Conservation (phyloP, 2,797 vertebrate species). For the Rhabdophis nuchalis region DNA sequence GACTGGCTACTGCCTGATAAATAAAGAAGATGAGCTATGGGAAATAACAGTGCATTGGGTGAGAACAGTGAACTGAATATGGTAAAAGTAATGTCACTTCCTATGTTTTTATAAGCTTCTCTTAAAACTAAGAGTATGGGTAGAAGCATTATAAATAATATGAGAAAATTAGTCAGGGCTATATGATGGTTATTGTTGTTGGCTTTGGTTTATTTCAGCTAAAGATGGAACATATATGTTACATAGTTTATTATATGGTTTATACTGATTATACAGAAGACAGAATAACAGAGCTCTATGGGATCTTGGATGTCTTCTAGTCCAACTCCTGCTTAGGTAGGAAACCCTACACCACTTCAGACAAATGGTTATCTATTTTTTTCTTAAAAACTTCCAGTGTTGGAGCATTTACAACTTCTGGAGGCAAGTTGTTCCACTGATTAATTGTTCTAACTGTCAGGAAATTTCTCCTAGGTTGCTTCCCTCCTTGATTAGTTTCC, state of each 20-base stretch:
- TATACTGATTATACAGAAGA: neutral
- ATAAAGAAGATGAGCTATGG: neutral
- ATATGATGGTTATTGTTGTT: neutral
- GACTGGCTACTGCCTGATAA: neutral
- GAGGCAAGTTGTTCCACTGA: no score
- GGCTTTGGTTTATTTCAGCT: neutral
- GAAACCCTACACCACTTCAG: no score
- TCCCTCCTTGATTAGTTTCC: no score
- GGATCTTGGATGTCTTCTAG: no score
- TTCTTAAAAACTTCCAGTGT: no score
- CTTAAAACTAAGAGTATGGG: conserved; percentile 4
- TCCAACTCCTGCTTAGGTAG: no score
- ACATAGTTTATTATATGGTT: neutral
- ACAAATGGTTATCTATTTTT: no score
- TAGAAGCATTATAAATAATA: conserved; percentile 14
- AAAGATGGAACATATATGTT: neutral
- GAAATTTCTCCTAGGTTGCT: no score
- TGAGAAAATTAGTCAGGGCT: neutral
- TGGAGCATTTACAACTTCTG: no score
- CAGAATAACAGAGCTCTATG: no score
- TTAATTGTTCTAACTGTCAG: no score
- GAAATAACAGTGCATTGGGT: neutral
- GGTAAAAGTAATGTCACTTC: conserved; percentile 9
- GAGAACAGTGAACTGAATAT: neutral
- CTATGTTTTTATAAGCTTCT: neutral